These are phyloP conservation scores for Dendropsophus ebraccatus DNA, from an alignment of 2,113 vertebrate genomes.

Conservation along the genomic window DNA sequence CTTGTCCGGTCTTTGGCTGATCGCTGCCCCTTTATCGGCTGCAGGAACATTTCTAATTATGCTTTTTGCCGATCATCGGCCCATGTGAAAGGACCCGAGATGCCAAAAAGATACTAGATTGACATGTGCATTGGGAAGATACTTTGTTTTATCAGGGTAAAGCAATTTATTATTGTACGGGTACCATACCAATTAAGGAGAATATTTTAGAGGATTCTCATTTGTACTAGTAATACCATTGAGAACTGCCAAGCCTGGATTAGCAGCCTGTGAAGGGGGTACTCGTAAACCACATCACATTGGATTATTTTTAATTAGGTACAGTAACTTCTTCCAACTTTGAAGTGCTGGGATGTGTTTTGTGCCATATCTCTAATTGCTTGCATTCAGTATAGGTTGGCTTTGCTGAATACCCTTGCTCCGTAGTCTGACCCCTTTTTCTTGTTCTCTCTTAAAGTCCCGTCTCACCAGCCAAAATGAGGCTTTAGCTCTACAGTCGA, in stretches of 20 bases:
- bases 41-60: too few species aligned
- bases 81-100: too few species aligned
- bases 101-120: too few species aligned
- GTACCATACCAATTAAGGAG: neutral
- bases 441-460: slow-evolving; percentile 74
- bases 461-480: slow-evolving; percentile 94
- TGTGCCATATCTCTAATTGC: neutral
- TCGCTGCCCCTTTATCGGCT: too few species aligned
- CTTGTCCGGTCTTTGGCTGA: too few species aligned
- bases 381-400: neutral
- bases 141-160: too few species aligned
- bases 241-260: neutral
- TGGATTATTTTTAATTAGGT: neutral
- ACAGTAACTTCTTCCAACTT: neutral
- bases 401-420: neutral
- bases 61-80: too few species aligned
- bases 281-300: neutral
- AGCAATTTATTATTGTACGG: neutral
- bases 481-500: slow-evolving; percentile 93
- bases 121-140: too few species aligned
- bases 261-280: neutral
- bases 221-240: neutral
- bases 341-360: neutral
- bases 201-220: neutral
- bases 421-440: slow-evolving; percentile 8